Evolutionary conservation across 2,888 invertebrate species (phyloP).

Genomic region (Invenusta paracnida): DNA sequence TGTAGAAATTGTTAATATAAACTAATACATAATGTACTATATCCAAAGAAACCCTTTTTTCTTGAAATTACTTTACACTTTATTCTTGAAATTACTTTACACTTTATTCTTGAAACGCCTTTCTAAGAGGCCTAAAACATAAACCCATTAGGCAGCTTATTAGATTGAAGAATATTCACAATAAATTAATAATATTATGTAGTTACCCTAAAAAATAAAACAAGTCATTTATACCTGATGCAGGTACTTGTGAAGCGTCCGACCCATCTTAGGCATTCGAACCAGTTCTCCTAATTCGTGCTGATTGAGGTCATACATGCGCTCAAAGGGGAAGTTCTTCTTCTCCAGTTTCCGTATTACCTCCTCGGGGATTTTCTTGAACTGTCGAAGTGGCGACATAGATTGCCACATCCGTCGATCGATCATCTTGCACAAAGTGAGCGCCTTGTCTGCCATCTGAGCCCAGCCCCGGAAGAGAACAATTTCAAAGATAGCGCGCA

Average conservation of each 20-base stretch:
- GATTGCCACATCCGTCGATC: constrained; percentile 99
- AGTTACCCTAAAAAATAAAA: too few relatives aligned
- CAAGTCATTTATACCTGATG: constrained; percentile 77
- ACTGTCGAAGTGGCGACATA: constrained; percentile 94
- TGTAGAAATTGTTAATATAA: too few relatives aligned
- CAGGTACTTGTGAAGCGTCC: constrained; percentile 88
- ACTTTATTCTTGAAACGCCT: neutral
- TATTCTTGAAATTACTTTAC: neutral
- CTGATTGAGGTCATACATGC: constrained; percentile 89
- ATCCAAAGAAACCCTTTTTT: neutral
- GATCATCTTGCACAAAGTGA: constrained; percentile 96
- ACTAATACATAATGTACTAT: neutral
- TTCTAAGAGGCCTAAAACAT: neutral
- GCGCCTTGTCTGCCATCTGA: constrained; percentile 86
- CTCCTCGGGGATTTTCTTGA: constrained; percentile 93
- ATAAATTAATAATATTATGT: too few relatives aligned
- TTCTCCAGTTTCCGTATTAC: constrained; percentile 81
- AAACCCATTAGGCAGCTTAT: too few relatives aligned
- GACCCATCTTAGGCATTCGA: constrained; percentile 80
- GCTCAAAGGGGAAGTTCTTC: constrained; percentile 68
- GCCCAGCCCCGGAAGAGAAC: constrained; percentile 90
- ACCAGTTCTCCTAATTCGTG: constrained; percentile 93
- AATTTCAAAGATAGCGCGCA: constrained; percentile 94
- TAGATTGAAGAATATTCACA: too few relatives aligned
- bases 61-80: neutral